Evolutionary conservation across 2,888 invertebrate species (phyloP), one percentile per base, ranked within the genome.

Genomic region (Diachrysia chrysitis): DNA sequence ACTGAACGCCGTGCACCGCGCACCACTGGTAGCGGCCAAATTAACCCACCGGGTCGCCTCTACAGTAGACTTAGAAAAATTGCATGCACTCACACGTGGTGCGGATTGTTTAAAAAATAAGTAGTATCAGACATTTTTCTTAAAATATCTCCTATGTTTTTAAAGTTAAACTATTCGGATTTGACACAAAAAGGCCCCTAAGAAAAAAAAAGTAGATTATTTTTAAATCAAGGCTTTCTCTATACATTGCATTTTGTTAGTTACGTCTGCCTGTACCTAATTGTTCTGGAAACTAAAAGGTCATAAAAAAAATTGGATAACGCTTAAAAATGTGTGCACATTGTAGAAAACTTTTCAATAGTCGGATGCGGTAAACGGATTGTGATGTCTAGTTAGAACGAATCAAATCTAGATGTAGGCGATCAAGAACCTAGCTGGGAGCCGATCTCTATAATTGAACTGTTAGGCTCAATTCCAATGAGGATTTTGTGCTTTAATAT

Each of bases 311-410:
- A 9, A 7, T n/a, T n/a, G 10, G 19, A 48, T 19, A 0, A 17
- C 7, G 54, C 23, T 58, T 51, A 56, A 61, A 66, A 69, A 62
- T 71, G 60, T 85, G 86, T 37, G 66, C 14, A 73, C 89, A 92
- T 76, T 93, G 88, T 92, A 76, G 92, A 90, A 58, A 71, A 68
- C 60, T 83, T 91, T 92, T 93, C 93, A 93, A 92, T 92, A 90
- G 88, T 89, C 85, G 87, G 87, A 85, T 88, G 90, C 90, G 87
- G 91, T 90, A 90, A 93, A 90, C 91, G 90, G 90, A 90, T 91
- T 90, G 93, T 89, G 89, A 90, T 89, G 90, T 91, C 92, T 92
- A 92, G 90, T 92, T 92, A 91, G 89, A 90, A 92, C 88, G 90
- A 92, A 91, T 92, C 91, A 92, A 91, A 92, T 93, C 92, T 90